Conservation (phyloP, 2,797 vertebrate genomes). For the Microctenopoma lineatum region DNA sequence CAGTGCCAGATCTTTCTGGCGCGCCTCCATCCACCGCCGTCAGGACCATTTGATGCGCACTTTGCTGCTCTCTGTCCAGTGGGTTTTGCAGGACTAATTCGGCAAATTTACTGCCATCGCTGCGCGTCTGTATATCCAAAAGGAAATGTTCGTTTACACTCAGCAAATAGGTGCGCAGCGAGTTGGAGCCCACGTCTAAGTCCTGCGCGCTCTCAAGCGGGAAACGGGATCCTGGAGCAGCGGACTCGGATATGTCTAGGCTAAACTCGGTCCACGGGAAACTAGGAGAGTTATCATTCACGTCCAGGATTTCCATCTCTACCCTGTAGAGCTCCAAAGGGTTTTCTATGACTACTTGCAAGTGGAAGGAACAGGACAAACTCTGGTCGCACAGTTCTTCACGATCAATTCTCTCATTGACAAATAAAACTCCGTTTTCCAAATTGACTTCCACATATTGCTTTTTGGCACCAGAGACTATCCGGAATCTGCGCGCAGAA, state of each 20-base stretch:
- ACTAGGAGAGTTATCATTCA: slow-evolving; percentile 83
- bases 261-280: slow-evolving; percentile 84
- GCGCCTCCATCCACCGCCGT: slow-evolving; percentile 91
- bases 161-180: slow-evolving; percentile 88
- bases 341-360: slow-evolving; percentile 84
- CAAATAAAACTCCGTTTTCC: slow-evolving; percentile 83
- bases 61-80: slow-evolving; percentile 89
- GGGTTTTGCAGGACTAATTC: slow-evolving; percentile 88
- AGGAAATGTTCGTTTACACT: slow-evolving; percentile 91
- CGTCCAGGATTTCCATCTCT: slow-evolving; percentile 82
- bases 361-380: slow-evolving; percentile 80
- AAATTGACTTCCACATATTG: slow-evolving; percentile 83
- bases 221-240: slow-evolving; percentile 87
- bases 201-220: slow-evolving; percentile 93
- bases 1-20: slow-evolving; percentile 87
- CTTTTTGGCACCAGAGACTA: slow-evolving; percentile 80
- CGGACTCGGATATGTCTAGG: slow-evolving; percentile 88
- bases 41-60: slow-evolving; percentile 85
- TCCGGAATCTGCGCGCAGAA: slow-evolving; percentile 80
- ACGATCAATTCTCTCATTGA: slow-evolving; percentile 83
- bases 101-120: slow-evolving; percentile 90
- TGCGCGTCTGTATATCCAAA: slow-evolving; percentile 88
- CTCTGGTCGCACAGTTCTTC: slow-evolving; percentile 84
- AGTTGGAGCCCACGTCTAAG: slow-evolving; percentile 88
- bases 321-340: slow-evolving; percentile 84